Evolutionary conservation across 2,888 invertebrate species (phyloP), one percentile per base, ranked within the genome.

Genomic region (Drosophila eohydei): DNA sequence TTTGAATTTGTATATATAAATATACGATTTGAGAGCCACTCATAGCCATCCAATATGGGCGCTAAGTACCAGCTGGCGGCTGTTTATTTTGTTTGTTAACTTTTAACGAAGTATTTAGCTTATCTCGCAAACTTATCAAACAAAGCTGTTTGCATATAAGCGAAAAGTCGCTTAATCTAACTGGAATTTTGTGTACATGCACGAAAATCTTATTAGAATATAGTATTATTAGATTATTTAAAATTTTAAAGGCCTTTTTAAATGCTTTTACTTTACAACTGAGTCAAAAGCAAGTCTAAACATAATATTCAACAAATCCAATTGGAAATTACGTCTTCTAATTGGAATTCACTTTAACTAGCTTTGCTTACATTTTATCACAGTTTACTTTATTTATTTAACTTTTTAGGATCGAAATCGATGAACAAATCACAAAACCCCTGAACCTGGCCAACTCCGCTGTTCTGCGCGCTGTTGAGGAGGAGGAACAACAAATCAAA

Each of bases 361-460:
- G 14, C 41, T 21, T 30, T 12, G 3, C 2, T 51, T 36, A 3
- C 21, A 3, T 11, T 4, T 55, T 11, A 2, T 14, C n/a, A 21
- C 21, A 55, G 2, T 30, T 21, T 12, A 40, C 11, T 40, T 57
- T 0, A 7, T 38, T 26, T 28, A 28, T 3, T 14, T 30, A 0
- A n/a, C 4, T 32, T 71, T 68, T 5, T 94, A 97, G 97, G 93
- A 96, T 97, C 93, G 96, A 97, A 93, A 96, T 97, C 93, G 95
- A 95, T 92, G 95, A 96, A 79, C 94, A 95, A 82, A 93, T 90
- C 58, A 51, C 89, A 55, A 97, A 97, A 91, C 96, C 97, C 68
- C 94, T 95, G 56, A 97, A 97, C 93, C 94, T 97, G 89, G 96
- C 96, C 90, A 97, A 97, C 93, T 97, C 97, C 55, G 97, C 97